phyloP scores from a whole-genome alignment of 2,797 vertebrate species.

The Petrocephalus sullivani region DNA sequence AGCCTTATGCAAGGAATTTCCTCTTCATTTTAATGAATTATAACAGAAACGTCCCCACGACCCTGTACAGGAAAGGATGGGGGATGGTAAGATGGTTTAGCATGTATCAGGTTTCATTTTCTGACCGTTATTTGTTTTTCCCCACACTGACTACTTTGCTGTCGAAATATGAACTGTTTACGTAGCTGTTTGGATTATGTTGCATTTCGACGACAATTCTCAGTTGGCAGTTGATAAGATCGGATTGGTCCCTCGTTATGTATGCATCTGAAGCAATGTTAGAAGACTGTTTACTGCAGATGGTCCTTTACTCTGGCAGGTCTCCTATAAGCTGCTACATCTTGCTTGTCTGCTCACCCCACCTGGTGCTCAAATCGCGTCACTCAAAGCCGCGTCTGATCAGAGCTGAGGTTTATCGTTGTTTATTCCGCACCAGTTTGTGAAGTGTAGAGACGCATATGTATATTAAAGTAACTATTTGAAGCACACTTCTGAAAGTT shows the following conservation, averaged over 20 bases:
- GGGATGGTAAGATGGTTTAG: not conserved
- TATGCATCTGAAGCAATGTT: not conserved
- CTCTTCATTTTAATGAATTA: not conserved
- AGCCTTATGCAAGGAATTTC: not conserved
- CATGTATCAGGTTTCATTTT: not conserved
- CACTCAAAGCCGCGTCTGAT: not conserved
- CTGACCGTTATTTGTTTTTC: not conserved
- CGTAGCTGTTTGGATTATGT: not conserved
- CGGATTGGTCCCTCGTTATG: not conserved
- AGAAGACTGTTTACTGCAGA: not conserved
- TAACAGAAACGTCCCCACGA: not conserved
- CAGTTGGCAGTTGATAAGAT: not conserved
- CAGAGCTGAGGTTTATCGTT: not conserved
- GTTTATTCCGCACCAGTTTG: not conserved
- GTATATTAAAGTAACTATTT: not conserved
- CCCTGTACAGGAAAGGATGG: not conserved
- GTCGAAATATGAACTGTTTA: not conserved
- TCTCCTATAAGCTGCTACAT: not conserved
- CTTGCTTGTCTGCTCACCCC: not conserved
- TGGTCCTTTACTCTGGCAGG: not conserved
- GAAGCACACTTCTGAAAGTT: not conserved
- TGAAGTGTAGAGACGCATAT: not conserved
- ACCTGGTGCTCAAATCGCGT: not conserved
- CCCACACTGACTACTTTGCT: slow-evolving; percentile 3
- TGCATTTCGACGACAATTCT: not conserved